Percentiles rank a stretch among this genome's conserved stretches.
phyloP scores from a whole-genome alignment of 2,888 invertebrate genomes.

The Xestia rhomboidea region DNA sequence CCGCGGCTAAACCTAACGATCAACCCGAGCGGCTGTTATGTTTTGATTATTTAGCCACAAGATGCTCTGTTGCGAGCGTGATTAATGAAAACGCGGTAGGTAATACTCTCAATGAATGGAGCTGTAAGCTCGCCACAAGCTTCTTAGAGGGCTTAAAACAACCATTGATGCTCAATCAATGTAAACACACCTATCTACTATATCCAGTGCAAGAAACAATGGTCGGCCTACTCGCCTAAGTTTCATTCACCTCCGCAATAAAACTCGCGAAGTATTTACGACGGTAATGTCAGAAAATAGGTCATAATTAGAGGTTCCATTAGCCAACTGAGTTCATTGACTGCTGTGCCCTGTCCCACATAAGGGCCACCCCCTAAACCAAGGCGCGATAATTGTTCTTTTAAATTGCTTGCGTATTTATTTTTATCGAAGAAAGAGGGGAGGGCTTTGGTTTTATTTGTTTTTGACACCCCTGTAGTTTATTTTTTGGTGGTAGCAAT shows the following conservation, averaged over 20 bases:
- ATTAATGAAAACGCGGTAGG: too few relatives aligned
- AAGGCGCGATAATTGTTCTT: conserved; percentile 73
- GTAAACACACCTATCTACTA: not conserved
- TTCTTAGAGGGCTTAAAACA: not conserved
- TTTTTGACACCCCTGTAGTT: conserved; percentile 41
- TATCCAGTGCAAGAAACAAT: not conserved
- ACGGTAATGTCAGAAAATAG: conserved; percentile 65
- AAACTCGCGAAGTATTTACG: conserved; percentile 66
- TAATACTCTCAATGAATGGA: conserved; percentile 15
- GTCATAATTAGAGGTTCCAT: conserved; percentile 73
- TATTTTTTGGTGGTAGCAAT: conserved; percentile 21
- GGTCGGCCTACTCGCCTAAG: conserved; percentile 16
- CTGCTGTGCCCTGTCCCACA: conserved; percentile 71
- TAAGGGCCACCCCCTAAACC: conserved; percentile 73
- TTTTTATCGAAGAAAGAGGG: conserved; percentile 63
- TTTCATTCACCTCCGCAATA: conserved; percentile 64
- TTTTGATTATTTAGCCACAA: not conserved
- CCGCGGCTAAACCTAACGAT: not conserved
- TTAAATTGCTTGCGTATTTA: conserved; percentile 68
- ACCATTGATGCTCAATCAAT: conserved; percentile 6
- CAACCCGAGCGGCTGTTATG: not conserved
- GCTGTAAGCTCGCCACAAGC: not conserved
- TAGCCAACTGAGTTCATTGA: conserved; percentile 67
- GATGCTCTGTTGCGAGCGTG: not conserved
- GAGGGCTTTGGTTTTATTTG: conserved; percentile 50